Conservation (phyloP, 64 coral and sea anemone genomes). For the Cladopsammia gracilis region DNA sequence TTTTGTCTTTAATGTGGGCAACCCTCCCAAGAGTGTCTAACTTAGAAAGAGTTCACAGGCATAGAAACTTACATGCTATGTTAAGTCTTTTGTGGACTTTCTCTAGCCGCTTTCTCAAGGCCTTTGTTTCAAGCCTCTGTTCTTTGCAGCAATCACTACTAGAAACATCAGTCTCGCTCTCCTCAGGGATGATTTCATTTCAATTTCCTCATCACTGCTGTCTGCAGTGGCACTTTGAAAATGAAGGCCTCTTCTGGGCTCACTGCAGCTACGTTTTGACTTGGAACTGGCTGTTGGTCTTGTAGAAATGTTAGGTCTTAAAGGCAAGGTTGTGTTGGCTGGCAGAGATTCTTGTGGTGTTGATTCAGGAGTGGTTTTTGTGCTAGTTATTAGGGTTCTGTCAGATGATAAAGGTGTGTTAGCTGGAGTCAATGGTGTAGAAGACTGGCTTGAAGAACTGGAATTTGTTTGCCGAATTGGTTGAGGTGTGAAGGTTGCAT, state of each 20-base stretch:
- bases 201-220: background rate
- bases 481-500: background rate
- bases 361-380: background rate
- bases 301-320: background rate
- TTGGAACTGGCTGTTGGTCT: background rate
- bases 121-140: slow-evolving; percentile 11
- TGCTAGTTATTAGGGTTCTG: no score
- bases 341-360: no score
- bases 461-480: background rate
- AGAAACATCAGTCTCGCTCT: background rate
- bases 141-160: slow-evolving; percentile 26
- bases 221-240: slow-evolving; percentile 38
- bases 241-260: slow-evolving; percentile 16
- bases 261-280: background rate
- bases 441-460: no score
- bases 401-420: background rate
- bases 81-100: slow-evolving; percentile 51
- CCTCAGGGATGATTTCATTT: background rate
- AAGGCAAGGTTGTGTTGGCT: background rate
- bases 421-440: background rate
- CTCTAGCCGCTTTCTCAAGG: slow-evolving; percentile 24
- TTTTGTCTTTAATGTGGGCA: no score
- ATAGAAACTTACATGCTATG: slow-evolving; percentile 47
- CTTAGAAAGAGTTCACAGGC: no score
- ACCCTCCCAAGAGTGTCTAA: no score